Conservation (phyloP, 2,113 vertebrate species). For the Ptilorrhoa leucosticta region DNA sequence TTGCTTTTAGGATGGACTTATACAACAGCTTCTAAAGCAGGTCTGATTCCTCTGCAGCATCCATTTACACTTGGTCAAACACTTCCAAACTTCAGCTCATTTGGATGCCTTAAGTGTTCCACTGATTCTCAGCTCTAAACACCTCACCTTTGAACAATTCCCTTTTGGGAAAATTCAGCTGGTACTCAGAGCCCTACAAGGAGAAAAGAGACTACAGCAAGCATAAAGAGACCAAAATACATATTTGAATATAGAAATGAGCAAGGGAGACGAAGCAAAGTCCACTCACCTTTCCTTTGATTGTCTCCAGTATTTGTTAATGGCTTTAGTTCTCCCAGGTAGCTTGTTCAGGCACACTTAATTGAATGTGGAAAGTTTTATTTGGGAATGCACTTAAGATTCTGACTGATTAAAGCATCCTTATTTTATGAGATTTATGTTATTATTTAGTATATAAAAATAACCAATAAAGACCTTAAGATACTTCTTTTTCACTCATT, state of each 20-base stretch:
- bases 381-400: neutral
- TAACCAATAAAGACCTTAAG: neutral
- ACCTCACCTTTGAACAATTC: neutral
- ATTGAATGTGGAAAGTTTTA: neutral
- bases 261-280: neutral
- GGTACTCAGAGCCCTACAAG: neutral
- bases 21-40: neutral
- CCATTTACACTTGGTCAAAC: neutral
- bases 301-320: constrained; percentile 2
- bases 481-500: neutral
- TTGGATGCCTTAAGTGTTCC: neutral
- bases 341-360: neutral
- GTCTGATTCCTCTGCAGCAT: neutral
- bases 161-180: neutral
- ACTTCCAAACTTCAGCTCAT: neutral
- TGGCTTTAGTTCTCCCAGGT: neutral
- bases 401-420: neutral
- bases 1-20: neutral
- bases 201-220: neutral
- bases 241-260: constrained; percentile 10
- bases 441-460: neutral
- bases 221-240: neutral
- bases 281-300: constrained; percentile 1
- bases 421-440: neutral
- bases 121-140: neutral